These are phyloP conservation scores for Rhopalosiphum nymphaeae DNA, from an alignment of 2,888 invertebrate species.

Conservation along the genomic window DNA sequence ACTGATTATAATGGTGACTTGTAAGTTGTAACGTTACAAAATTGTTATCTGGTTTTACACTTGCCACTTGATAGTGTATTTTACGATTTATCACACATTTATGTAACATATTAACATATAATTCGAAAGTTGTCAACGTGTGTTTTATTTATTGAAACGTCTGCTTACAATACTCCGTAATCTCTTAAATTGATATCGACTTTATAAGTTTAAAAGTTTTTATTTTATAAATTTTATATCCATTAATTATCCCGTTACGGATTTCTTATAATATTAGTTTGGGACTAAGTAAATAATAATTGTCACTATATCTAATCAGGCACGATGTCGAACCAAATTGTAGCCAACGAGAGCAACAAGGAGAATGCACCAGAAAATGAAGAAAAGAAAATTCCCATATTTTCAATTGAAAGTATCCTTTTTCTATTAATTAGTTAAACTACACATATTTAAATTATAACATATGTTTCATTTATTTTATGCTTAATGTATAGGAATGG, in stretches of 20 bases:
- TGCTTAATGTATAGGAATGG: not conserved
- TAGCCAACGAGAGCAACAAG: conserved; percentile 28
- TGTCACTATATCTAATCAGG: not conserved
- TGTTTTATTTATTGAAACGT: not conserved
- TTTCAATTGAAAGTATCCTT: conserved; percentile 66
- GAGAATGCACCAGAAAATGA: conserved; percentile 49
- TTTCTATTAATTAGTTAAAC: not conserved
- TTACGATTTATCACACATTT: not conserved
- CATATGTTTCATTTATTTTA: not conserved
- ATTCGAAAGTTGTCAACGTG: conserved; percentile 51
- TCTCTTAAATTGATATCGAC: not conserved
- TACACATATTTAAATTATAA: not conserved
- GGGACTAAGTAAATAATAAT: not conserved
- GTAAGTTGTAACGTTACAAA: not conserved
- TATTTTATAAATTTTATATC: not conserved
- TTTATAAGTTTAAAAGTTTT: too few relatives aligned
- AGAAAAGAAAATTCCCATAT: conserved; percentile 63
- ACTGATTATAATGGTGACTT: too few relatives aligned
- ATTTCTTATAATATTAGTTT: not conserved
- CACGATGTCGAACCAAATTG: conserved; percentile 38
- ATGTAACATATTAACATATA: not conserved
- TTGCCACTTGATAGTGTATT: not conserved
- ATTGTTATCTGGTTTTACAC: not conserved
- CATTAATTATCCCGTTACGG: not conserved
- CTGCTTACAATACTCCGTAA: not conserved